Conservation (phyloP, 2,113 vertebrate genomes). For the Seriola quinqueradiata region DNA sequence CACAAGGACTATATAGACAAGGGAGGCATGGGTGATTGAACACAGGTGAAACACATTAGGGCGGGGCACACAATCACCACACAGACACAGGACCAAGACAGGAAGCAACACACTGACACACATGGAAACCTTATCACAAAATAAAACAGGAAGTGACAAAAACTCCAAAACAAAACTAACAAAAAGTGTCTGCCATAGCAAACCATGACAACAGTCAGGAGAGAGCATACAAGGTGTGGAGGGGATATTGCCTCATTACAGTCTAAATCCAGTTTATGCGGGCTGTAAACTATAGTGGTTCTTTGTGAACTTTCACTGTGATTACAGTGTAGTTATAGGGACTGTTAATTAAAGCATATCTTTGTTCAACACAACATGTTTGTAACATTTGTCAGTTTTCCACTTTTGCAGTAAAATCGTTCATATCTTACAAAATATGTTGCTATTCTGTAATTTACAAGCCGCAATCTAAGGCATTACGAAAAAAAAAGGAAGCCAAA, state of each 20-base stretch:
- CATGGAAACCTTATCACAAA: no score
- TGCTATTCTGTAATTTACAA: no score
- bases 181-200: no score
- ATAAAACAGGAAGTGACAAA: no score
- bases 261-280: background rate
- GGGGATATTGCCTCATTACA: background rate
- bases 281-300: background rate
- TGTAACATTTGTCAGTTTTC: background rate
- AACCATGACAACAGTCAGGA: background rate
- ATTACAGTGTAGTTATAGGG: background rate
- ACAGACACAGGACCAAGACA: no score
- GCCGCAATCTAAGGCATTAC: background rate
- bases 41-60: no score
- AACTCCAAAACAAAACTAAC: no score
- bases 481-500: background rate
- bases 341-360: background rate
- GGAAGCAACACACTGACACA: no score
- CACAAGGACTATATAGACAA: no score
- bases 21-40: no score
- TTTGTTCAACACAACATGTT: no score
- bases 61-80: no score
- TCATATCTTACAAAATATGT: background rate
- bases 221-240: background rate
- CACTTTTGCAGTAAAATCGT: background rate
- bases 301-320: background rate